phyloP scores from a whole-genome alignment of 2,797 vertebrate genomes.

The Agapornis canus region DNA sequence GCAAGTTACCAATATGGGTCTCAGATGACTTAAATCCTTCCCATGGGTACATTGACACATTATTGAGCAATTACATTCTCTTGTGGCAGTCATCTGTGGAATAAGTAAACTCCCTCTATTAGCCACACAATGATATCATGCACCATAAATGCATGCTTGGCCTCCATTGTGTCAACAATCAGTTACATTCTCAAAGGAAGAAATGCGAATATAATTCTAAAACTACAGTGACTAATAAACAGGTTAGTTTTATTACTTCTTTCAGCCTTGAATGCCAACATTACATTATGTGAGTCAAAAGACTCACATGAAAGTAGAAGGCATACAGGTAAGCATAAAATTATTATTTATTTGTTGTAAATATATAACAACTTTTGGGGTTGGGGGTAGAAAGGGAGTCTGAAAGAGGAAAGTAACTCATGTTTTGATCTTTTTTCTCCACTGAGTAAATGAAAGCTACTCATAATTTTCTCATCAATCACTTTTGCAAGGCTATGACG shows the following conservation, averaged over 20 bases:
- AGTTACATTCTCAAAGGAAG: conserved; percentile 18
- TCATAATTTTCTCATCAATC: background rate
- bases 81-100: conserved; percentile 63
- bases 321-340: background rate
- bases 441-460: background rate
- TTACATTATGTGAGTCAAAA: background rate
- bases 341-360: background rate
- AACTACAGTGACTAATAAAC: background rate
- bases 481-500: background rate
- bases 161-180: conserved; percentile 56
- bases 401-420: background rate
- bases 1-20: conserved; percentile 40
- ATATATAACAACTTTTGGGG: background rate
- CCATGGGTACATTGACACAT: conserved; percentile 36
- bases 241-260: background rate
- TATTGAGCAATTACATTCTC: conserved; percentile 70
- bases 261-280: background rate
- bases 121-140: conserved; percentile 52
- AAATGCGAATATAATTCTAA: background rate
- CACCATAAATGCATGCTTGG: conserved; percentile 45
- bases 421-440: background rate
- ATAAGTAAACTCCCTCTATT: conserved; percentile 43
- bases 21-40: conserved; percentile 58
- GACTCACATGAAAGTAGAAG: background rate
- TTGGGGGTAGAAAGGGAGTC: background rate